Base-by-base conservation (phyloP, 2,888 invertebrate species). In the Fragum sueziense region DNA sequence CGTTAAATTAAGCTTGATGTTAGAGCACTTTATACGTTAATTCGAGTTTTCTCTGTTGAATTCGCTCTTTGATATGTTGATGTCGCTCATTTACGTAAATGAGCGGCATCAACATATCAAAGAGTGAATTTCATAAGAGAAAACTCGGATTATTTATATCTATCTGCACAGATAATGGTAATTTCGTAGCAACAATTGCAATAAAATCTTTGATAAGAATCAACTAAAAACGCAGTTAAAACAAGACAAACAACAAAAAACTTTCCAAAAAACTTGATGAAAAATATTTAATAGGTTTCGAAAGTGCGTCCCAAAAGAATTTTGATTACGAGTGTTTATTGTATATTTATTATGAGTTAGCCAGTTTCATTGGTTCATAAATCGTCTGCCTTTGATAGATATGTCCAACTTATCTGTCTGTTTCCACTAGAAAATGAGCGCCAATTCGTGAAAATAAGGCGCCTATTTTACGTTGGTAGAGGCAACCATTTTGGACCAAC, bases 361-460 rank as follows among this genome's bases (percentile, higher is more conserved):
- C n/a, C 34, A 41, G 22, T 41, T 65, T 41, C 22, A 41, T 41
- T 33, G 41, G n/a, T 57, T 34, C 31, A 62, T 78, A 78, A 78
- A 74, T 74, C 52, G 78, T 78, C 78, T 76, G 70, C 25, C 41
- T 41, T 17, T 57, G 76, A 80, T 65, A 70, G 54, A 31, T n/a
- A 70, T 33, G 70, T 37, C 41, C 65, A 41, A 41, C 47, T 47
- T 47, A 47, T 47, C 47, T 20, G 47, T 47, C 3, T 20, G 47
- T 47, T 47, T 47, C 47, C 47, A 47, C 47, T 20, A 47, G 47
- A 47, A 37, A 47, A 47, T n/a, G 47, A 9, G 7, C 3, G 47
- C 47, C 47, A 47, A 47, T n/a, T n/a, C n/a, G n/a, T n/a, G n/a
- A n/a, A n/a, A n/a, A n/a, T n/a, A n/a, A n/a, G n/a, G n/a, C n/a